phyloP scores from a whole-genome alignment of 2,797 vertebrate genomes.

The Atherinosoma microstoma region DNA sequence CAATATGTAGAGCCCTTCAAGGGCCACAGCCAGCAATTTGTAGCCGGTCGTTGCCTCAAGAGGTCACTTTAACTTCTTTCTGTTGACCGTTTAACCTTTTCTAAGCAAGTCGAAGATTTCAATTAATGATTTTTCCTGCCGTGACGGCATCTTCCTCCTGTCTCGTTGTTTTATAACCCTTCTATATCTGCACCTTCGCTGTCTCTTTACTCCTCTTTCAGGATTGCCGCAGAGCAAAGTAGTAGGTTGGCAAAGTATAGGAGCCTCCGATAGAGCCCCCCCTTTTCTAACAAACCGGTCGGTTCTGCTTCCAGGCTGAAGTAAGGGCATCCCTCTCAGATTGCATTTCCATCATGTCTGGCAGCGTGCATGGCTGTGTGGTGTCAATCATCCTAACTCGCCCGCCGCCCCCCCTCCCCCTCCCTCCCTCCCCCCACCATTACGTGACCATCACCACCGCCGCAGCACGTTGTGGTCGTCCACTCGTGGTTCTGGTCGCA shows the following conservation, averaged over 20 bases:
- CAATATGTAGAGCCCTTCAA: constrained; percentile 67
- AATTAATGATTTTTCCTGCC: constrained; percentile 37
- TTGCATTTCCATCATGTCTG: constrained; percentile 70
- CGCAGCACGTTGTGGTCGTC: constrained; percentile 32
- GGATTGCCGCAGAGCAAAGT: constrained; percentile 99
- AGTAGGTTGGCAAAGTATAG: constrained; percentile 99
- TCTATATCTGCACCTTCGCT: constrained; percentile 66
- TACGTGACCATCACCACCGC: constrained; percentile 40
- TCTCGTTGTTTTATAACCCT: constrained; percentile 64
- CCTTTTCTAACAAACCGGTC: constrained; percentile 83
- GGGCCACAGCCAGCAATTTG: constrained; percentile 48
- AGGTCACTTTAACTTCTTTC: constrained; percentile 35
- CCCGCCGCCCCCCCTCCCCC: not conserved
- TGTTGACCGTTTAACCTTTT: constrained; percentile 37
- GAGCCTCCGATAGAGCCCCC: constrained; percentile 93
- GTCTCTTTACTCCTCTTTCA: constrained; percentile 88
- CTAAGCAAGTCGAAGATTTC: constrained; percentile 21
- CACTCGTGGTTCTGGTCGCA: constrained; percentile 32
- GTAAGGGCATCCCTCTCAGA: constrained; percentile 87
- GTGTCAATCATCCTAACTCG: constrained; percentile 61
- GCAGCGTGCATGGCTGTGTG: constrained; percentile 84
- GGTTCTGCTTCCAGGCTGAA: constrained; percentile 85
- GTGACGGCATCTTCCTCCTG: constrained; percentile 23
- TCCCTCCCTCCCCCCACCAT: constrained; percentile 43
- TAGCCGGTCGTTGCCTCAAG: constrained; percentile 39